Evolutionary conservation across 1,140 invertebrate genomes (phyloP).

Genomic region (Tyrophagus putrescentiae): DNA sequence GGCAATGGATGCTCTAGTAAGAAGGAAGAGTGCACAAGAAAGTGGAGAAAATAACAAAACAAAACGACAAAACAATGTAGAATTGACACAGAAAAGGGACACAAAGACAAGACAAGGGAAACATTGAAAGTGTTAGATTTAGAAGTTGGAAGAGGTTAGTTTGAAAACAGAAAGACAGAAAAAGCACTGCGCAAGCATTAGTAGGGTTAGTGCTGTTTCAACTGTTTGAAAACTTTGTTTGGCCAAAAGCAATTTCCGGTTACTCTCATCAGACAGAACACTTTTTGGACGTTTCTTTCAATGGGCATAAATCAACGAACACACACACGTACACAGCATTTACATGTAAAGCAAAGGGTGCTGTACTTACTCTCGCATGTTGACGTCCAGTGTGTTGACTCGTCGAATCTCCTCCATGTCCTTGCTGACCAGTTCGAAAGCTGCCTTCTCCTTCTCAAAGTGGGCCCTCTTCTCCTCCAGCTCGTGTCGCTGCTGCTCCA

Average conservation of each 20-base stretch:
- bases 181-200: too few relatives aligned
- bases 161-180: neutral
- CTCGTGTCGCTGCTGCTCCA: slow-evolving; percentile 75
- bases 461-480: slow-evolving; percentile 70
- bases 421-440: slow-evolving; percentile 27
- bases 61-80: neutral
- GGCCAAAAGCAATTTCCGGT: neutral
- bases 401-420: slow-evolving; percentile 28
- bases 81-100: neutral
- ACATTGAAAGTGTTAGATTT: neutral
- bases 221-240: neutral
- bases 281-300: neutral
- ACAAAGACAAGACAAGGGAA: neutral
- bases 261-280: neutral
- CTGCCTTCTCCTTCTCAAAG: slow-evolving; percentile 64
- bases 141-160: neutral
- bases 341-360: neutral
- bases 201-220: too few relatives aligned
- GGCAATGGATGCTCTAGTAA: neutral
- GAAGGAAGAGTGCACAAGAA: neutral
- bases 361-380: slow-evolving; percentile 28
- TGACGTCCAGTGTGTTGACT: slow-evolving; percentile 27
- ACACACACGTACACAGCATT: neutral
- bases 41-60: neutral
- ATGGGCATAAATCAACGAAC: neutral